A percentile compares a stretch with the other conserved stretches of the same genome.
Evolutionary conservation across 1,140 invertebrate species (phyloP).

Genomic region (Drosophila kohkoa): DNA sequence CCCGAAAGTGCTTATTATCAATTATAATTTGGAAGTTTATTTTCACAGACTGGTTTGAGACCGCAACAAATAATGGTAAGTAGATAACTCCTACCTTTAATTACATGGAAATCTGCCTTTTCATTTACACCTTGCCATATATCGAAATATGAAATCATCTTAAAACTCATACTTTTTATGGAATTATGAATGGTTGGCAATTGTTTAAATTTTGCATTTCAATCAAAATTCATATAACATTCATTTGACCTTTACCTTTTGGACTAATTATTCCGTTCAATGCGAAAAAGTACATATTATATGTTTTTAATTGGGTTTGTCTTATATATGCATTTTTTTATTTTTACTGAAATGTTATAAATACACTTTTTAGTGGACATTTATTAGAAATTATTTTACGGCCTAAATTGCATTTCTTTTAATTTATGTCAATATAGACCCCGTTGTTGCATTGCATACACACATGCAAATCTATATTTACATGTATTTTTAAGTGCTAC

Average conservation of each 20-base stretch:
- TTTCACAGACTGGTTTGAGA: slow-evolving; percentile 3
- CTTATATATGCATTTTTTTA: background rate
- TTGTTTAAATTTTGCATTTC: slow-evolving; percentile 9
- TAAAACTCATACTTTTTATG: background rate
- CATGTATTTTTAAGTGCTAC: no score
- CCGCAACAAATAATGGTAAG: slow-evolving; percentile 33
- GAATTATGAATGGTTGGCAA: background rate
- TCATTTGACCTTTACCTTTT: slow-evolving; percentile 63
- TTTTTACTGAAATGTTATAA: background rate
- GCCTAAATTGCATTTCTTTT: background rate
- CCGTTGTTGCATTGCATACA: background rate
- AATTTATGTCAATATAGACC: background rate
- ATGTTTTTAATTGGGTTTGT: background rate
- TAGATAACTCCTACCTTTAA: background rate
- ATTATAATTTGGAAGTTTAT: slow-evolving; percentile 19
- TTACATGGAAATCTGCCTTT: background rate
- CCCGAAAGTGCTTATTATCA: slow-evolving; percentile 6
- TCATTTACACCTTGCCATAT: background rate
- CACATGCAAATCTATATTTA: slow-evolving; percentile 9
- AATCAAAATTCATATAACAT: slow-evolving; percentile 49
- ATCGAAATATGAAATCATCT: background rate
- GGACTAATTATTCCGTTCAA: slow-evolving; percentile 14
- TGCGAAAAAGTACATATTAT: slow-evolving; percentile 8
- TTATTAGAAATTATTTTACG: background rate
- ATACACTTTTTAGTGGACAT: background rate